Percentiles rank a stretch among this genome's conserved stretches.
Conservation (phyloP, 1,140 invertebrate genomes). For the Panagrolaimus sp. region DNA sequence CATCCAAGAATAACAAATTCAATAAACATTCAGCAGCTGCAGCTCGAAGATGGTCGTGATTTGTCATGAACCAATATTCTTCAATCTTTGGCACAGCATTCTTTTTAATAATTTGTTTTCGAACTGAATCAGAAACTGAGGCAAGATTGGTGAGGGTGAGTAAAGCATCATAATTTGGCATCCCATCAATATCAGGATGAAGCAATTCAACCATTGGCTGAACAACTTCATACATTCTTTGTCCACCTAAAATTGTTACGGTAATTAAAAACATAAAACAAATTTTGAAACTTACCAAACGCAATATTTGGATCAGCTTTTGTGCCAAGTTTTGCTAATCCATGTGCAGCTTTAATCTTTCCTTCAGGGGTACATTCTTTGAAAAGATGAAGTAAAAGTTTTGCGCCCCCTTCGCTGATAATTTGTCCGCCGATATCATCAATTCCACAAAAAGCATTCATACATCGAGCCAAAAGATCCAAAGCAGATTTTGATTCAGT, state of each 20-base stretch:
- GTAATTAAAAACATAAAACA: no score
- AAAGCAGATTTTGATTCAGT: constrained; percentile 72
- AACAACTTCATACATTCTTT: constrained; percentile 65
- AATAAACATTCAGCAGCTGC: constrained; percentile 55
- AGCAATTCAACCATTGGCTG: constrained; percentile 80
- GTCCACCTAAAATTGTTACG: no score
- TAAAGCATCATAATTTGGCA: constrained; percentile 86
- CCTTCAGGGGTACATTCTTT: constrained; percentile 64
- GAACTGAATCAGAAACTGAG: constrained; percentile 47
- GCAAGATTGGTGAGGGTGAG: constrained; percentile 88
- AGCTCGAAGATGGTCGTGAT: constrained; percentile 55
- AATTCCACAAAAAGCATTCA: constrained; percentile 43
- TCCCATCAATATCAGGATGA: constrained; percentile 76
- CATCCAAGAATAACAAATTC: constrained; percentile 56
- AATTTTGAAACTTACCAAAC: no score
- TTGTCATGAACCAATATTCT: constrained; percentile 58
- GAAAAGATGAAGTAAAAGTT: constrained; percentile 46
- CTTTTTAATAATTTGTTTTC: constrained; percentile 56
- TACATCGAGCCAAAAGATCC: constrained; percentile 51
- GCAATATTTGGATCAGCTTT: constrained; percentile 94
- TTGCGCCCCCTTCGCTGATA: constrained; percentile 54
- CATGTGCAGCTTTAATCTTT: constrained; percentile 84
- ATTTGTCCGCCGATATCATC: constrained; percentile 52
- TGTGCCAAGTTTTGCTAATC: constrained; percentile 85
- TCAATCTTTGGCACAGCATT: constrained; percentile 57